Evolutionary conservation across 2,888 invertebrate genomes (phyloP), one percentile per base, ranked within the genome.

Genomic region (Leucania comma): DNA sequence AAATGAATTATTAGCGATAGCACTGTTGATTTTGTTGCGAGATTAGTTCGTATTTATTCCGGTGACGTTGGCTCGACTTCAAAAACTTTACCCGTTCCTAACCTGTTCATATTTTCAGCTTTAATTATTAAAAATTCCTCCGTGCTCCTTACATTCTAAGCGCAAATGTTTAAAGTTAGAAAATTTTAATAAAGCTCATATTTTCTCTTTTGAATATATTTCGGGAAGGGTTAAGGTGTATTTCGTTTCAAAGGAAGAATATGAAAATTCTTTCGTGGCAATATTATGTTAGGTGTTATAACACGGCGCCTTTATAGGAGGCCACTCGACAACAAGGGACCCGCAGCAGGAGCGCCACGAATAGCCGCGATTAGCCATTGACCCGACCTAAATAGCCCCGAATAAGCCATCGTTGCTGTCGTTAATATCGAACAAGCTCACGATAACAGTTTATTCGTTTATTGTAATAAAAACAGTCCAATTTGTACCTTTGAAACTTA

Each of bases 381-480:
- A 93, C 92, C 91, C 92, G 93, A 92, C 92, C 92, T 90, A 91
- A 92, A 92, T 92, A 91, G 90, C 88, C 85, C 82, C 87, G 86
- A 91, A 90, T 89, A 91, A 90, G 89, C 92, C 90, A 91, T 90
- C 89, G 90, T 83, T 86, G 85, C 86, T 86, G 90, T 87, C 89
- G 88, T 90, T 92, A 90, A 81, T 91, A 91, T 90, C 86, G 89
- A 90, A 89, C 91, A 89, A 90, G 88, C 87, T 88, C 87, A 86
- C 88, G 87, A 88, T 88, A 89, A 87, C 86, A 83, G 84, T 90
- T 89, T 88, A 88, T 87, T 82, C 82, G 75, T 78, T 83, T 85
- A 85, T 88, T 85, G 61, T 87, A 87, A 88, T 87, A 83, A 88
- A 42, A 88, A 83, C 72, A 78, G 54, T 80, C 82, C 82, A 85